phyloP scores from a whole-genome alignment of 2,888 invertebrate genomes.

The Cantharis lateralis region DNA sequence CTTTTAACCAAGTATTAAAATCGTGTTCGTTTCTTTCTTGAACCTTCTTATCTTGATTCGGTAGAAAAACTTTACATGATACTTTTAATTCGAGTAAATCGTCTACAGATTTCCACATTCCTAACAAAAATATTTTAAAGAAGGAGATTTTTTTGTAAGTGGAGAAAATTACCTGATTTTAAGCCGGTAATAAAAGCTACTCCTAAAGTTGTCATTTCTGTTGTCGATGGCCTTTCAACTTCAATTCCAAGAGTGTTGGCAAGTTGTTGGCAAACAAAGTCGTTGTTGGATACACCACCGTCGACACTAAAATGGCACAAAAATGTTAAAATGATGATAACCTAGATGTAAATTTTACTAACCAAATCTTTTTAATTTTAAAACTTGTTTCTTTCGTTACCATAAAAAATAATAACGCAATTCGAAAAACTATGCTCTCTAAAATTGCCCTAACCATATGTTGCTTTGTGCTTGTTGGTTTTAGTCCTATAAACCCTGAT shows the following conservation, averaged over 20 bases:
- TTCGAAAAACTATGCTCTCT: conserved; percentile 83
- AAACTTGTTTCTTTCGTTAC: conserved; percentile 64
- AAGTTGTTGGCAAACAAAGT: conserved; percentile 87
- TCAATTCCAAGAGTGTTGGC: conserved; percentile 78
- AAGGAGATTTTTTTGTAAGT: too few relatives aligned
- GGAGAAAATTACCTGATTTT: conserved; percentile 63
- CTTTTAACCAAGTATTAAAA: conserved; percentile 61
- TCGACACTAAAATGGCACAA: conserved; percentile 73
- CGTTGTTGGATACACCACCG: conserved; percentile 95
- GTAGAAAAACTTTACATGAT: conserved; percentile 66
- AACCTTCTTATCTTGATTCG: conserved; percentile 46
- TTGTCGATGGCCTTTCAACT: conserved; percentile 74
- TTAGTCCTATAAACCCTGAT: conserved; percentile 80
- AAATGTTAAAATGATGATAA: not conserved
- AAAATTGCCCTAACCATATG: conserved; percentile 83
- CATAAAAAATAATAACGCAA: conserved; percentile 76
- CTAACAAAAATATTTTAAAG: conserved; percentile 50
- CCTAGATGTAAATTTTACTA: conserved; percentile 11
- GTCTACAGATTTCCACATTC: conserved; percentile 73
- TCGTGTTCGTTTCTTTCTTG: conserved; percentile 46
- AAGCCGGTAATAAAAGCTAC: conserved; percentile 86
- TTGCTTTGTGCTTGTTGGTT: conserved; percentile 73
- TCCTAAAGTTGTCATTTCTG: conserved; percentile 86
- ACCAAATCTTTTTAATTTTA: conserved; percentile 39
- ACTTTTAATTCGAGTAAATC: conserved; percentile 66